Evolutionary conservation across 1,140 invertebrate species (phyloP).

Genomic region (Drosophila nigrodunni): DNA sequence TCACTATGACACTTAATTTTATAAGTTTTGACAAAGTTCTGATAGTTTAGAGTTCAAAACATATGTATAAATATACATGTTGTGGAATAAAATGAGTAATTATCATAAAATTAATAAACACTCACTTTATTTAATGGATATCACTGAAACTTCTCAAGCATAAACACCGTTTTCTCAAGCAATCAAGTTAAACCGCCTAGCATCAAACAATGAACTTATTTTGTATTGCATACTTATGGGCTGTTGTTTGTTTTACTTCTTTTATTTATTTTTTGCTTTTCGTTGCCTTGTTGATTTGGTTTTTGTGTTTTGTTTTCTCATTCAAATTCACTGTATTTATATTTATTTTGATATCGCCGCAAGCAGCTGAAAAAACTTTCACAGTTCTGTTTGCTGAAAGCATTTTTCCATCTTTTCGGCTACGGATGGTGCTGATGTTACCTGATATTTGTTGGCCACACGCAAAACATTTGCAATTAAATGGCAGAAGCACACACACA

Average conservation of each 20-base stretch:
- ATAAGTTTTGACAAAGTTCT: too few species aligned
- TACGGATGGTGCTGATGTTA: constrained; percentile 1
- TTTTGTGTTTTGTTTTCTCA: not conserved
- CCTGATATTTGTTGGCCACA: constrained; percentile 15
- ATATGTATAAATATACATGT: too few species aligned
- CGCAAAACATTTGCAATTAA: constrained; percentile 42
- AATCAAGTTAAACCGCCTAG: constrained; percentile 7
- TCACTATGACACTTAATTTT: too few species aligned
- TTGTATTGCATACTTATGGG: constrained; percentile 28
- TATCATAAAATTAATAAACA: too few species aligned
- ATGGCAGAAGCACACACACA: constrained; percentile 4
- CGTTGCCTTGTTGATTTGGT: constrained; percentile 1
- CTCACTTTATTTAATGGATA: not conserved
- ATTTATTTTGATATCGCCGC: constrained; percentile 37
- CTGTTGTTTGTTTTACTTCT: constrained; percentile 42
- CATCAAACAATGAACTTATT: constrained; percentile 30
- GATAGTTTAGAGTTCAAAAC: too few species aligned
- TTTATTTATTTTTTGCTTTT: constrained; percentile 7
- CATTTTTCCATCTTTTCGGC: not conserved
- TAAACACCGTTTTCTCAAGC: not conserved
- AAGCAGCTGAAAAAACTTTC: constrained; percentile 33
- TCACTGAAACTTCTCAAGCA: not conserved
- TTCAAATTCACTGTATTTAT: constrained; percentile 18
- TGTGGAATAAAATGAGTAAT: too few species aligned
- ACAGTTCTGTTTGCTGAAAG: constrained; percentile 25